phyloP scores from a whole-genome alignment of 2,888 invertebrate genomes.

The Cephus nigrinus region DNA sequence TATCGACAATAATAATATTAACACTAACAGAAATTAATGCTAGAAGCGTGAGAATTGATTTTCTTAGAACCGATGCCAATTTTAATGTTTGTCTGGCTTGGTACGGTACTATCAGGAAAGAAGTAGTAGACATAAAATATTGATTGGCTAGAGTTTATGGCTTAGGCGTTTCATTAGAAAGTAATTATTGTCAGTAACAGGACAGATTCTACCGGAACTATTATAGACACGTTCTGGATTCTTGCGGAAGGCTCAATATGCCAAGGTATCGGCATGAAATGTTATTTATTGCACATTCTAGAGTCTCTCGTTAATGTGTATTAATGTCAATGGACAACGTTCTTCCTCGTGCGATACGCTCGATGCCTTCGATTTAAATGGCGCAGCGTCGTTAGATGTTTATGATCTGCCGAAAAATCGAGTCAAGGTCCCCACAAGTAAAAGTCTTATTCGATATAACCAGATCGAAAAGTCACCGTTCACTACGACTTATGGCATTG shows the following conservation, averaged over 20 bases:
- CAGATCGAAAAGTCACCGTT: not conserved
- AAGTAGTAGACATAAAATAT: not conserved
- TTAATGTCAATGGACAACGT: not conserved
- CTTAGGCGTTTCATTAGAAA: not conserved
- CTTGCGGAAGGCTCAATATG: constrained; percentile 1
- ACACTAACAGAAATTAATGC: not conserved
- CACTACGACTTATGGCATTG: not conserved
- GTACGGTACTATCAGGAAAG: constrained; percentile 6
- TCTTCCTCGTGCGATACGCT: not conserved
- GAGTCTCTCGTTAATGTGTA: not conserved
- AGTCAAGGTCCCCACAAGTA: constrained; percentile 38
- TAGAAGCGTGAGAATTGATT: not conserved
- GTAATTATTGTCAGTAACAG: not conserved
- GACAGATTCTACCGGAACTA: not conserved
- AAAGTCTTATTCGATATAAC: constrained; percentile 15
- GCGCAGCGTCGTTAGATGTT: not conserved
- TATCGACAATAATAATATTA: not conserved
- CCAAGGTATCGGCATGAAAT: not conserved
- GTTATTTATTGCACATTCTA: not conserved
- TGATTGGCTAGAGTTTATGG: not conserved
- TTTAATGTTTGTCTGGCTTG: constrained; percentile 45
- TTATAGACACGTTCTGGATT: not conserved
- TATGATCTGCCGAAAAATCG: constrained; percentile 29
- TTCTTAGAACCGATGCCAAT: constrained; percentile 38
- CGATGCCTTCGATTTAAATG: not conserved